A percentile compares a stretch with the other conserved stretches of the same genome.
phyloP scores from a whole-genome alignment of 2,113 vertebrate species.

The Mus spicilegus region DNA sequence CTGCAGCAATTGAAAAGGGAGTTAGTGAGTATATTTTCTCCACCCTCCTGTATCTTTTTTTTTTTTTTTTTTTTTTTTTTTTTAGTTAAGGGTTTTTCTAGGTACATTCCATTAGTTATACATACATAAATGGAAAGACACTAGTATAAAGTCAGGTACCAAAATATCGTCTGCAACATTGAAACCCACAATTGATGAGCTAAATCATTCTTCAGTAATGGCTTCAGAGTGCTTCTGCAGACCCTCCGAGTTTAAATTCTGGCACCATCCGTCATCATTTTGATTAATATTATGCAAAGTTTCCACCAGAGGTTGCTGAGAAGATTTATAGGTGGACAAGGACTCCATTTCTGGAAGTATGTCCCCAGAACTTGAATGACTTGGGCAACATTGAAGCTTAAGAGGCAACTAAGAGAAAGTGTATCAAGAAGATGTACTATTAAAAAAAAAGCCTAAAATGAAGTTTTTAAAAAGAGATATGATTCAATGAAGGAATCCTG shows the following conservation, averaged over 20 bases:
- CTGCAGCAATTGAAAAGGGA: neutral
- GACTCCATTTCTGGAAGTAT: neutral
- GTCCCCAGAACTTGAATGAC: neutral
- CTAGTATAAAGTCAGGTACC: neutral
- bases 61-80: conserved; percentile 11
- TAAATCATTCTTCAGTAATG: neutral
- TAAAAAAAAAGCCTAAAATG: neutral
- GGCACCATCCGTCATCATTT: neutral
- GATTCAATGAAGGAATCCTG: neutral
- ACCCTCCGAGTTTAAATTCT: neutral
- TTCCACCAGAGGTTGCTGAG: neutral
- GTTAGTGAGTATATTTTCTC: conserved; percentile 9
- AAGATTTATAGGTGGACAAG: neutral
- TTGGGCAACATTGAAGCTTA: neutral
- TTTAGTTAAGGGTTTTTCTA: neutral
- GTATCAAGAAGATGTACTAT: neutral
- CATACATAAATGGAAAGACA: neutral
- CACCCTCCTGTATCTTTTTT: neutral
- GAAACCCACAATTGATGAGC: neutral
- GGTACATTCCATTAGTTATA: neutral
- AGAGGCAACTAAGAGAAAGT: neutral
- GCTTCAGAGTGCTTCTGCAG: neutral
- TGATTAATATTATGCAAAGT: neutral
- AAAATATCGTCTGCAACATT: neutral
- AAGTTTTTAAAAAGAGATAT: neutral